Base-by-base conservation (phyloP, 2,888 invertebrate species). In the Pemphredon lugubris region DNA sequence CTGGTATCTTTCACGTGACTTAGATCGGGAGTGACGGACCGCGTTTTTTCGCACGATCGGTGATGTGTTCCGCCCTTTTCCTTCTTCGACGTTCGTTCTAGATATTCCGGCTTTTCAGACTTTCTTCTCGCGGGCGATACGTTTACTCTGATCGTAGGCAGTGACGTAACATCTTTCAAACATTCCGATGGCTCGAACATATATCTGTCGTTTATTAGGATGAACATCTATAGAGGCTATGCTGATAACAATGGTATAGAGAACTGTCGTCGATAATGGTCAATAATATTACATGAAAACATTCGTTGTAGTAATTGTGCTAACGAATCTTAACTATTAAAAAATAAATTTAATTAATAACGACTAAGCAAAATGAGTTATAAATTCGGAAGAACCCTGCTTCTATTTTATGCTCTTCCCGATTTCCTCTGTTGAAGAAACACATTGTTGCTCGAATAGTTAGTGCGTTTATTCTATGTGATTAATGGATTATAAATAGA, bases 131-230 rank as follows among this genome's bases (percentile, higher is more conserved):
- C 73, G 0, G 85, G 80, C 1, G 84, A 83, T 0, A 86, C 84
- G 11, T 74, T 75, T 13, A 85, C 86, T 45, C 79, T 79, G 14
- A 86, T 86, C 1, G 86, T 86, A 2, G 85, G 84, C 16, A 86
- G 66, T 1, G 77, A 77, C 3, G 78, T 50, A 40, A 51, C 21
- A 13, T 79, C 81, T 14, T 73, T 75, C 2, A 74, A 23, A 21
- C 51, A 70, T 61, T 82, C 85, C 1, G 79, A 58, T 1, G 73
- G 57, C 34, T 86, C 86, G 21, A 86, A 82, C 16, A 81, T 84
- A 23, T 85, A 86, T 18, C 86, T 86, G 53, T 32, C 18, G 57
- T 67, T 69, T 32, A 13, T 30, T 39, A 57, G 26, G 58, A 53
- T 63, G n/a, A 23, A 58, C 18, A 30, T 30, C 6, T 9, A 30